These are phyloP conservation scores for Bombylius discolor DNA, from an alignment of 2,888 invertebrate species.

Conservation along the genomic window DNA sequence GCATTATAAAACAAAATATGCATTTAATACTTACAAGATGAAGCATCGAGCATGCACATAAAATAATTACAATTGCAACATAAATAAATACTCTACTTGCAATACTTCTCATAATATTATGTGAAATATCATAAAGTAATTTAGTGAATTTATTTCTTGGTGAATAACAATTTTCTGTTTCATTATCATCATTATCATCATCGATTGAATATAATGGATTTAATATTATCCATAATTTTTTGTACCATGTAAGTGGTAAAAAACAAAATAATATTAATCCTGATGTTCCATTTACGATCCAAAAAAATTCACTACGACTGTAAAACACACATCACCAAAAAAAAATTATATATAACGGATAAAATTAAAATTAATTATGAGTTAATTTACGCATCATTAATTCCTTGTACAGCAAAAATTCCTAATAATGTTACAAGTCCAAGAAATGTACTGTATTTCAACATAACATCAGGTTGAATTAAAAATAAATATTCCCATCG, in stretches of 20 bases:
- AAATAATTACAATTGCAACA: conserved; percentile 48
- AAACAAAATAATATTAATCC: conserved; percentile 42
- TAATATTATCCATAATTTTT: conserved; percentile 51
- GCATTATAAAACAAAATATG: background rate
- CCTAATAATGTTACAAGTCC: conserved; percentile 46
- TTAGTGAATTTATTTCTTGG: conserved; percentile 43
- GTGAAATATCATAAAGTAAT: conserved; percentile 48
- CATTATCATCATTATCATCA: conserved; percentile 10
- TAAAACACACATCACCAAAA: background rate
- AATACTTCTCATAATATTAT: conserved; percentile 48
- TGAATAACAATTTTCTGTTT: conserved; percentile 6
- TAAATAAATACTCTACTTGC: conserved; percentile 51
- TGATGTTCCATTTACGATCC: conserved; percentile 38
- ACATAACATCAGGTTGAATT: conserved; percentile 64
- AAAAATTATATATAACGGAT: no score
- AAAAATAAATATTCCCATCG: conserved; percentile 60
- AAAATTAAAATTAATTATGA: background rate
- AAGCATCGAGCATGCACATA: conserved; percentile 50
- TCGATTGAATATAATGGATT: conserved; percentile 15
- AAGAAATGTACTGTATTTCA: conserved; percentile 64
- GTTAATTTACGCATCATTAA: conserved; percentile 37
- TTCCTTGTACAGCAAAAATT: conserved; percentile 47
- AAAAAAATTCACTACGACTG: conserved; percentile 32
- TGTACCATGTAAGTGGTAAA: conserved; percentile 62
- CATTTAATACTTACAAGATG: conserved; percentile 39